These are phyloP conservation scores for Petrocephalus schoutedeni DNA, from an alignment of 2,797 vertebrate genomes.

Conservation along the genomic window DNA sequence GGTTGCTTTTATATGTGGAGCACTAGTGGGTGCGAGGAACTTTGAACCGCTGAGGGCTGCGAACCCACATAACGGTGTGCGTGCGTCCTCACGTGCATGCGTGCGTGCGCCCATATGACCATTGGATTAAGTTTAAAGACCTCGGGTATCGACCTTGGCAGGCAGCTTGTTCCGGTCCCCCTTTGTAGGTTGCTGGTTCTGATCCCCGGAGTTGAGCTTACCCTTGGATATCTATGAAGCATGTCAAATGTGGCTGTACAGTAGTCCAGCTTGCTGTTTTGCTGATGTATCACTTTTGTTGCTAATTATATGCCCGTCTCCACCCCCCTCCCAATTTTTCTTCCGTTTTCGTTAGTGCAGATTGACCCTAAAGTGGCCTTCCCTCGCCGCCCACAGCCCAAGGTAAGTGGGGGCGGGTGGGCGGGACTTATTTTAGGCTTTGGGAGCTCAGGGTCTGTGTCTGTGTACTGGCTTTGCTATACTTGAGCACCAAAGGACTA, in stretches of 20 bases:
- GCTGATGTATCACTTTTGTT: not conserved
- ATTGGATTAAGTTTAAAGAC: not conserved
- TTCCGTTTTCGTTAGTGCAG: constrained; percentile 54
- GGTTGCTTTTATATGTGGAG: not conserved
- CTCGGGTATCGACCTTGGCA: not conserved
- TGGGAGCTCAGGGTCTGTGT: not conserved
- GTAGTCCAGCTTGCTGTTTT: not conserved
- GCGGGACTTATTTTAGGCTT: not conserved
- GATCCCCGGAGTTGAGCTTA: not conserved
- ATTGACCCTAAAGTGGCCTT: constrained; percentile 99
- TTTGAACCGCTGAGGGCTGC: not conserved
- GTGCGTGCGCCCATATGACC: not conserved
- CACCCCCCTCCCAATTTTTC: constrained; percentile 4
- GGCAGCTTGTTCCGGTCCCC: not conserved
- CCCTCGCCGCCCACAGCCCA: constrained; percentile 96
- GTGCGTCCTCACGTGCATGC: no score
- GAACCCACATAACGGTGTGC: not conserved
- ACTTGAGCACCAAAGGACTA: no score
- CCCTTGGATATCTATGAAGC: not conserved
- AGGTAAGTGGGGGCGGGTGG: constrained; percentile 72
- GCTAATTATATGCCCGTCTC: not conserved
- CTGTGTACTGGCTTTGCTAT: no score
- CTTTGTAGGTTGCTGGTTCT: not conserved
- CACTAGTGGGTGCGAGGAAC: not conserved
- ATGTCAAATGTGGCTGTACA: not conserved